Conservation (phyloP, 2,113 vertebrate species). For the Stigmatopora nigra region DNA sequence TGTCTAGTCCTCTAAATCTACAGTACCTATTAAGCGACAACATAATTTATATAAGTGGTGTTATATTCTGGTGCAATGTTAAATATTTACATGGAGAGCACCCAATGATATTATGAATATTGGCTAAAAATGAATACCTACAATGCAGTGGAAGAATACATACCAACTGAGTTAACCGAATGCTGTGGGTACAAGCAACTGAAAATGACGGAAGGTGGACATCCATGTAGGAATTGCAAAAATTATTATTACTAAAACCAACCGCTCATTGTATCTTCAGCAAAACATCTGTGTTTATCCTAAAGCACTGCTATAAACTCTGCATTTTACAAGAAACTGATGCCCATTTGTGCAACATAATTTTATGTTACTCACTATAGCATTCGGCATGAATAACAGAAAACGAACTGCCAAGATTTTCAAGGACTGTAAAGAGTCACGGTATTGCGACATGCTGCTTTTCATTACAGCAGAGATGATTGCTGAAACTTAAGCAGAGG, state of each 20-base stretch:
- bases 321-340: slow-evolving; percentile 5
- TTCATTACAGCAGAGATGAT: slow-evolving; percentile 47
- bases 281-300: slow-evolving; percentile 14
- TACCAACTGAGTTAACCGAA: neutral
- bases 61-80: neutral
- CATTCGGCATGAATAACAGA: slow-evolving; percentile 18
- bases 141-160: neutral
- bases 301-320: slow-evolving; percentile 17
- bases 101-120: neutral
- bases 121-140: neutral
- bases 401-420: slow-evolving; percentile 6
- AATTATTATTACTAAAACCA: slow-evolving; percentile 9
- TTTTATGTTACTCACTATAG: slow-evolving; percentile 13
- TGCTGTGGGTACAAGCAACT: too few species aligned
- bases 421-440: slow-evolving; percentile 16
- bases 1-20: neutral
- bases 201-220: too few species aligned
- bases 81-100: neutral
- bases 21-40: neutral
- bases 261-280: slow-evolving; percentile 37
- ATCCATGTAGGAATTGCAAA: too few species aligned
- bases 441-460: slow-evolving; percentile 41
- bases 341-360: neutral
- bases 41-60: neutral
- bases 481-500: slow-evolving; percentile 51